Base-by-base conservation (phyloP, 23 tunicate genomes). In the Diplosoma virens region DNA sequence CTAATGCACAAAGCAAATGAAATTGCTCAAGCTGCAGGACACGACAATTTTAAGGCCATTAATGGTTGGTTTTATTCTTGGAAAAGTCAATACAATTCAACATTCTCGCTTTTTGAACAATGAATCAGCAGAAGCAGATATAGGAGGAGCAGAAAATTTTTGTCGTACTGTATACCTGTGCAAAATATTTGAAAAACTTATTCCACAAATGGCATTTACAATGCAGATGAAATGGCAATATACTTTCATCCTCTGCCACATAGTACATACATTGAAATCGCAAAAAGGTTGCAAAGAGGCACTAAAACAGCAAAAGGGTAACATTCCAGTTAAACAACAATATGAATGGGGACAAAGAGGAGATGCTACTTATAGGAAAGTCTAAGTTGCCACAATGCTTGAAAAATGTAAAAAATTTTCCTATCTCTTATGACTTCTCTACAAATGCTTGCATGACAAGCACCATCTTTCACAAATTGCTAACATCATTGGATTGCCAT, bases 1-100 rank as follows among this genome's bases (percentile, higher is more conserved):
- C 24, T 59, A 21, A 59, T 59, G 24, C 66, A 59, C 0, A 59
- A 59, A 59, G 66, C 66, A 59, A 59, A 17, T 59, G 0, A 59
- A 24, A 59, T 59, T 59, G 66, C 66, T 59, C 66, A 59, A 25
- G 66, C 66, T 59, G 20, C 66, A 22, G 66, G 20, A 59, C 20
- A 59, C 0, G 66, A 41, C 14, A 14, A 59, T 25, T 59, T 59
- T 24, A 59, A 59, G 24, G 24, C 66, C 14, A 59, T 25, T 0
- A 0, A 0, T 21, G 23, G 66, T 18, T 59, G 66, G 66, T 59
- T 59, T 59, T 59, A 0, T 59, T 24, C 16, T 59, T 18, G 66
- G 66, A 59, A 59, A 24, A 59, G 21, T 0, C 24, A 24, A 59
- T 59, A 16, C 66, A 25, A 25, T 59, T 0, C 21, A 24, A 59